A percentile compares a stretch with the other conserved stretches of the same genome.
phyloP scores from a whole-genome alignment of 2,888 invertebrate species.

The Vanessa cardui region DNA sequence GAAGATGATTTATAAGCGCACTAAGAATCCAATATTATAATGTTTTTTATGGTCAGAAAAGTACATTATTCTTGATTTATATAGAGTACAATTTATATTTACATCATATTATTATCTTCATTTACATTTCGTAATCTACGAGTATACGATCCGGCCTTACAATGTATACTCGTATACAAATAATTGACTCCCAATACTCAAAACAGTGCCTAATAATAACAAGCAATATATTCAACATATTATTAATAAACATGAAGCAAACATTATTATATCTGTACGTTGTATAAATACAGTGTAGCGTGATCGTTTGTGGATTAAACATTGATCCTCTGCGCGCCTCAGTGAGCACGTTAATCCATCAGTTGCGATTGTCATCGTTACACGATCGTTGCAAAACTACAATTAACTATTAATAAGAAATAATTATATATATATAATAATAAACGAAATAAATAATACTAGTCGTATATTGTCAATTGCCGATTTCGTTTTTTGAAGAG shows the following conservation, averaged over 20 bases:
- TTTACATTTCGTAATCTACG: too few relatives aligned
- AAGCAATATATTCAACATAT: neutral
- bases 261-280: constrained; percentile 12
- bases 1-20: too few relatives aligned
- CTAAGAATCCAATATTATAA: too few relatives aligned
- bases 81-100: too few relatives aligned
- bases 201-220: neutral
- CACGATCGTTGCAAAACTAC: constrained; percentile 17
- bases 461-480: too few relatives aligned
- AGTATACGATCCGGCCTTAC: too few relatives aligned
- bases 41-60: too few relatives aligned
- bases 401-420: neutral
- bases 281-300: constrained; percentile 16
- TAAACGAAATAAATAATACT: neutral
- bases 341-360: constrained; percentile 35
- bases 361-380: constrained; percentile 29
- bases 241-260: constrained; percentile 15
- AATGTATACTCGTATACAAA: too few relatives aligned
- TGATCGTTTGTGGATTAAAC: constrained; percentile 29
- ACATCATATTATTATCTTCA: too few relatives aligned
- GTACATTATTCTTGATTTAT: too few relatives aligned
- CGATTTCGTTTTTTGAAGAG: too few relatives aligned
- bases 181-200: neutral
- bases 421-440: neutral
- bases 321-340: constrained; percentile 32